Evolutionary conservation across 1,140 invertebrate genomes (phyloP).

Genomic region (Sweltsa coloradensis): DNA sequence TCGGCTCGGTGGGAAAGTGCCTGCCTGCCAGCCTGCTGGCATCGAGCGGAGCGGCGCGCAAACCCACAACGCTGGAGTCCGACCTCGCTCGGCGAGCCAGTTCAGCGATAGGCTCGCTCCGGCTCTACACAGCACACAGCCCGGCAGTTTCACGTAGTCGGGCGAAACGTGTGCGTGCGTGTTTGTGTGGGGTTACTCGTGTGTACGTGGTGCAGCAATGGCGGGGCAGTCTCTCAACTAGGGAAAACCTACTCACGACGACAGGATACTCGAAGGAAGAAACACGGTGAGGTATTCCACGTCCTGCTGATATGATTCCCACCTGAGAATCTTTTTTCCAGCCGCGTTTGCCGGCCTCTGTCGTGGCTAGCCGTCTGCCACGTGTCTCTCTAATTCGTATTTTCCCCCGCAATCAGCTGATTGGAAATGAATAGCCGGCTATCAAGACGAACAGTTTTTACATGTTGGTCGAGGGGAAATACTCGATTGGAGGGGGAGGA

Average conservation of each 20-base stretch:
- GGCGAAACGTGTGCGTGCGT: too few relatives aligned
- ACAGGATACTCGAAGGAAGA: too few relatives aligned
- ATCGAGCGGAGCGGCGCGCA: conserved; percentile 2
- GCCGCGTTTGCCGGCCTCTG: too few relatives aligned
- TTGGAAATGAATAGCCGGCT: conserved; percentile 8
- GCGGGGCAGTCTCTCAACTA: too few relatives aligned
- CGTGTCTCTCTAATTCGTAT: conserved; percentile 6
- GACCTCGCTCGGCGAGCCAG: conserved; percentile 1
- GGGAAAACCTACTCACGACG: too few relatives aligned
- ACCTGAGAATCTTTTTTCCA: too few relatives aligned
- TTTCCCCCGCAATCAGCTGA: conserved; percentile 10
- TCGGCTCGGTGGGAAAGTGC: neutral
- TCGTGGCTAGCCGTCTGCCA: too few relatives aligned
- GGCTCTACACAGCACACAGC: neutral
- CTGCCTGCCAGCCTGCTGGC: neutral
- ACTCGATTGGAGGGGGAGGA: neutral
- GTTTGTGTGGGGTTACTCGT: too few relatives aligned
- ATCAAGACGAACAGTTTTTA: conserved; percentile 11
- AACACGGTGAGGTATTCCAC: too few relatives aligned
- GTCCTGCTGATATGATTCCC: too few relatives aligned
- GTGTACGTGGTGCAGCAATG: too few relatives aligned
- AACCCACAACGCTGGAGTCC: conserved; percentile 6
- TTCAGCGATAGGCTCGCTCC: conserved; percentile 7
- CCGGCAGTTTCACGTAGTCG: too few relatives aligned
- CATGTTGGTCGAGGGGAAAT: conserved; percentile 7